Percentiles rank a stretch among this genome's conserved stretches.
Evolutionary conservation across 2,888 invertebrate genomes (phyloP).

Genomic region (Drosophila longiperda): DNA sequence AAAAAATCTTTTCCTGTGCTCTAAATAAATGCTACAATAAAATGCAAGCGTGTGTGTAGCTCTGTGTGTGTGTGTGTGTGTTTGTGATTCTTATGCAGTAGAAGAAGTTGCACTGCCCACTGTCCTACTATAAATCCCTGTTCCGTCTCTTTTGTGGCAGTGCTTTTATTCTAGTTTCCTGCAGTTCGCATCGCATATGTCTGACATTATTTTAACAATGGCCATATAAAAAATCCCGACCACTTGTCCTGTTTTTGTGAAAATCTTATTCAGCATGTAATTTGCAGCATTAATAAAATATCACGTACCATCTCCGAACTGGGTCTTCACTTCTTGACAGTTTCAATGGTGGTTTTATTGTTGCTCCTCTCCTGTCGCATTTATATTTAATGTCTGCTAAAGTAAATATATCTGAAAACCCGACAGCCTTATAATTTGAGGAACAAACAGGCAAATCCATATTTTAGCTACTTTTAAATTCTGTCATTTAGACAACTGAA

Average conservation of each 20-base stretch:
- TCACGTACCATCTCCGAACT: conserved; percentile 40
- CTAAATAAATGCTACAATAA: conserved; percentile 48
- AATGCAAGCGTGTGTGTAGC: conserved; percentile 14
- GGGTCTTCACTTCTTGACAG: conserved; percentile 12
- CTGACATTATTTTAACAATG: conserved; percentile 18
- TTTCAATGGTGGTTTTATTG: conserved; percentile 16
- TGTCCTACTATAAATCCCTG: conserved; percentile 25
- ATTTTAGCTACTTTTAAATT: not conserved
- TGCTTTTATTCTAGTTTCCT: conserved; percentile 26
- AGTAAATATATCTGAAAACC: not conserved
- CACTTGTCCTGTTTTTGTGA: conserved; percentile 24
- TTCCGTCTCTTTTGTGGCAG: conserved; percentile 21
- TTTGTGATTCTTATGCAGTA: conserved; percentile 9
- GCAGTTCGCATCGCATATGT: conserved; percentile 10
- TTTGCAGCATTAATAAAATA: conserved; percentile 68
- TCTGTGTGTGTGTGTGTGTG: conserved; percentile 1
- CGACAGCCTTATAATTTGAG: not conserved
- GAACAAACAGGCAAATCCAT: not conserved
- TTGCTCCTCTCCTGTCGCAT: conserved; percentile 8
- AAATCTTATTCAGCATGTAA: conserved; percentile 55
- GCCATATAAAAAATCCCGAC: not conserved
- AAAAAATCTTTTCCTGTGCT: conserved; percentile 30
- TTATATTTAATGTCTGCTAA: conserved; percentile 34
- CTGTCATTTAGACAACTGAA: not conserved
- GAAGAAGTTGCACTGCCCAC: conserved; percentile 36